Evolutionary conservation across 92 coral and sea anemone genomes (phyloP).

Genomic region (Epizoanthus illoricatus): DNA sequence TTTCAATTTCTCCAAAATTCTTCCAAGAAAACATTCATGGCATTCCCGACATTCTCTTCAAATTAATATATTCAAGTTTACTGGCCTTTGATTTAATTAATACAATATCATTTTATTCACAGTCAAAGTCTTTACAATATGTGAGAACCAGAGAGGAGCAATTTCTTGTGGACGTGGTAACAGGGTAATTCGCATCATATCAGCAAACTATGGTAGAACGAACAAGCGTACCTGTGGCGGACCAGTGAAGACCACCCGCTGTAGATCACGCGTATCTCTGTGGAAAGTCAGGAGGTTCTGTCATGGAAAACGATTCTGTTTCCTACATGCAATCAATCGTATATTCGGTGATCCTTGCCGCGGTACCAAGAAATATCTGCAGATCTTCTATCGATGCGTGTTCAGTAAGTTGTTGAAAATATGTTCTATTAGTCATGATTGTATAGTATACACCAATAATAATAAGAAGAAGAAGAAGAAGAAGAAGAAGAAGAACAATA

Average conservation of each 20-base stretch:
- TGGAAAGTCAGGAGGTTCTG: constrained; percentile 15
- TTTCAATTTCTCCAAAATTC: too few species aligned
- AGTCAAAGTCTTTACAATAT: constrained; percentile 6
- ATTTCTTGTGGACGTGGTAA: constrained; percentile 9
- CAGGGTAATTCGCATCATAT: constrained; percentile 17
- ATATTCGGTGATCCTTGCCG: constrained; percentile 37
- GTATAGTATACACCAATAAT: too few species aligned
- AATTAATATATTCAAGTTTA: too few species aligned
- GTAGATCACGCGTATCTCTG: constrained; percentile 1
- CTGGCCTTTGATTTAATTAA: not conserved
- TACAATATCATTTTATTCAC: not conserved
- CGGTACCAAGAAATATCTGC: constrained; percentile 24
- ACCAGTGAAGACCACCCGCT: constrained; percentile 11
- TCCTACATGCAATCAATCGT: constrained; percentile 15
- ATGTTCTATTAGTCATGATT: not conserved
- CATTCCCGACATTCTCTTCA: too few species aligned
- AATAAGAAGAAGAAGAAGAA: too few species aligned
- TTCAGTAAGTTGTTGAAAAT: constrained; percentile 24
- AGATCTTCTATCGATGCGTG: constrained; percentile 22
- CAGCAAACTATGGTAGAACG: constrained; percentile 19
- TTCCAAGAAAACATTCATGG: too few species aligned
- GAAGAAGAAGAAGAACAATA: too few species aligned
- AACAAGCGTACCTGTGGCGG: constrained; percentile 12
- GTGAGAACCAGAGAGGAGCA: constrained; percentile 1
- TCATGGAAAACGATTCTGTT: constrained; percentile 17